Percentiles rank a stretch among this genome's conserved stretches.
These are phyloP conservation scores for Pelmatolapia mariae DNA, from an alignment of 2,113 vertebrate genomes.

Conservation along the genomic window DNA sequence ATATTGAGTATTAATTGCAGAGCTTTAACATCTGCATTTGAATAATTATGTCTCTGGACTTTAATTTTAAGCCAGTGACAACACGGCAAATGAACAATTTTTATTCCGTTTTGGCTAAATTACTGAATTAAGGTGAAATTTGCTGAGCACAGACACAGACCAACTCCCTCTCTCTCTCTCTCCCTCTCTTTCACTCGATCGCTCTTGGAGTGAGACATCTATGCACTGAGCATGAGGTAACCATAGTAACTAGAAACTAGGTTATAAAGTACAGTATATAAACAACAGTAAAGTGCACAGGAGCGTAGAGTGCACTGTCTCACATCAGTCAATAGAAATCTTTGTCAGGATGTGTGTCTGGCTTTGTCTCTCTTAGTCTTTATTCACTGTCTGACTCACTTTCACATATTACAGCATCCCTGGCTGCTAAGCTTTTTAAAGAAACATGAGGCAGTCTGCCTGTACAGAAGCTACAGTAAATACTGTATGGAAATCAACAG, in stretches of 20 bases:
- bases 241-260: constrained; percentile 61
- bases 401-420: background rate
- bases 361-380: background rate
- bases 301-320: background rate
- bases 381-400: background rate
- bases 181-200: background rate
- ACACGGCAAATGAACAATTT: background rate
- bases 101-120: background rate
- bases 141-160: background rate
- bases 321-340: background rate
- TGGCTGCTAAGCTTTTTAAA: accelerated
- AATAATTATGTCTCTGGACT: background rate
- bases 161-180: background rate
- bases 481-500: background rate
- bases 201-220: background rate
- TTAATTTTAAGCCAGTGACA: background rate
- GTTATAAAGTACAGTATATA: constrained; percentile 38
- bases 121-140: background rate
- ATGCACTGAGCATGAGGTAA: constrained; percentile 21
- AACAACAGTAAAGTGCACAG: constrained; percentile 23
- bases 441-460: background rate
- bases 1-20: background rate
- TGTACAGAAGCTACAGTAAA: background rate
- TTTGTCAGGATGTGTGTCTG: background rate
- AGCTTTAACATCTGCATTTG: background rate